These are phyloP conservation scores for Ridgeia piscesae DNA, from an alignment of 1,140 invertebrate species.

Conservation along the genomic window DNA sequence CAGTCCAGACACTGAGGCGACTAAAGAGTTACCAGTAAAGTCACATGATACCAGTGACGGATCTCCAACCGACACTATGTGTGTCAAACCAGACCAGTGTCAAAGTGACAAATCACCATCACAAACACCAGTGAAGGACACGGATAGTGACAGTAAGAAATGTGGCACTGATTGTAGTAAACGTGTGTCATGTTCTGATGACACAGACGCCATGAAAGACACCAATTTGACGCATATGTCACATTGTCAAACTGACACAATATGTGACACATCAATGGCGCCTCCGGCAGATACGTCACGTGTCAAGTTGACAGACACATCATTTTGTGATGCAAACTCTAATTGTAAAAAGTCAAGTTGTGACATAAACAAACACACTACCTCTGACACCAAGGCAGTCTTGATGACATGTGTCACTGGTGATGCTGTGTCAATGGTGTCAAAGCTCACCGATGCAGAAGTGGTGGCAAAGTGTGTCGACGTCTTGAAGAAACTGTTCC, in stretches of 20 bases:
- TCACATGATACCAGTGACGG: neutral
- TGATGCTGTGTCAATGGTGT: constrained; percentile 19
- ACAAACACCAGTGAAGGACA: neutral
- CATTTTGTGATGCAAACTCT: neutral
- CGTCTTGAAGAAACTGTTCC: constrained; percentile 24
- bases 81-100: too few species aligned
- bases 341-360: neutral
- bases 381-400: constrained; percentile 7
- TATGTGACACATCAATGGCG: neutral
- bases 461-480: constrained; percentile 23
- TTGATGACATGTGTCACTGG: constrained; percentile 24
- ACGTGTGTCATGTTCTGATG: neutral
- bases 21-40: neutral
- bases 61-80: too few species aligned
- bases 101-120: neutral
- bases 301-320: neutral
- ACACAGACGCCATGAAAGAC: neutral
- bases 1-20: neutral
- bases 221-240: neutral
- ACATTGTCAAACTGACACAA: neutral
- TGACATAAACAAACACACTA: neutral
- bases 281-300: neutral
- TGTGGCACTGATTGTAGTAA: neutral
- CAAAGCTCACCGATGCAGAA: constrained; percentile 22
- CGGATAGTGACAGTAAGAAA: neutral